Percentiles rank a stretch among this genome's conserved stretches.
These are phyloP conservation scores for Terrapene triunguis DNA, from an alignment of 2,113 vertebrate species.

Conservation along the genomic window DNA sequence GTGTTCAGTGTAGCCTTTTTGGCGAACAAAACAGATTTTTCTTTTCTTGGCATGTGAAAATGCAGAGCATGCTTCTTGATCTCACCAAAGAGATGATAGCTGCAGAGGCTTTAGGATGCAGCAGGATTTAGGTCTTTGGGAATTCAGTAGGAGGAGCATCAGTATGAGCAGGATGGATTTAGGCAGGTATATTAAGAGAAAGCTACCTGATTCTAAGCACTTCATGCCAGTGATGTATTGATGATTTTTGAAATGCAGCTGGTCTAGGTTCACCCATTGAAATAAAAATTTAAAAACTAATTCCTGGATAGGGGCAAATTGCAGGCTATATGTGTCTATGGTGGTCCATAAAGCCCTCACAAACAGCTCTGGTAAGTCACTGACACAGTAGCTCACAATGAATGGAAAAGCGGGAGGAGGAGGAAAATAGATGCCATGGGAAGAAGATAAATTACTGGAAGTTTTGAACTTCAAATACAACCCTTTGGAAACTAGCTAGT, in stretches of 20 bases:
- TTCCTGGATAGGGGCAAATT: background rate
- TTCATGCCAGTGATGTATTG: background rate
- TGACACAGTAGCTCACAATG: background rate
- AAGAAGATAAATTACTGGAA: background rate
- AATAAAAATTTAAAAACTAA: background rate
- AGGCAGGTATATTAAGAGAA: constrained; percentile 13
- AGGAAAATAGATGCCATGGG: background rate
- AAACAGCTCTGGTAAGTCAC: background rate
- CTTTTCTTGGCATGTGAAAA: background rate
- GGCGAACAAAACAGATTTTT: background rate
- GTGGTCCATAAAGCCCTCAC: background rate
- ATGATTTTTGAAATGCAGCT: constrained; percentile 18
- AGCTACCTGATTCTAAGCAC: background rate
- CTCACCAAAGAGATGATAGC: background rate
- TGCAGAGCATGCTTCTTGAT: background rate
- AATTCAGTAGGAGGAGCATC: background rate
- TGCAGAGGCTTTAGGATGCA: background rate
- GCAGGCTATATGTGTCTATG: background rate
- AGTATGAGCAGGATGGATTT: background rate
- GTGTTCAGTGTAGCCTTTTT: background rate
- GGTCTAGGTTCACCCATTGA: background rate
- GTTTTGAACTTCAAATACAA: background rate
- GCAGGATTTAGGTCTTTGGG: background rate
- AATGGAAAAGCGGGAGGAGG: background rate
- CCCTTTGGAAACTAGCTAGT: background rate